These are phyloP conservation scores for Drosophila parvula DNA, from an alignment of 1,140 invertebrate species.

Conservation along the genomic window DNA sequence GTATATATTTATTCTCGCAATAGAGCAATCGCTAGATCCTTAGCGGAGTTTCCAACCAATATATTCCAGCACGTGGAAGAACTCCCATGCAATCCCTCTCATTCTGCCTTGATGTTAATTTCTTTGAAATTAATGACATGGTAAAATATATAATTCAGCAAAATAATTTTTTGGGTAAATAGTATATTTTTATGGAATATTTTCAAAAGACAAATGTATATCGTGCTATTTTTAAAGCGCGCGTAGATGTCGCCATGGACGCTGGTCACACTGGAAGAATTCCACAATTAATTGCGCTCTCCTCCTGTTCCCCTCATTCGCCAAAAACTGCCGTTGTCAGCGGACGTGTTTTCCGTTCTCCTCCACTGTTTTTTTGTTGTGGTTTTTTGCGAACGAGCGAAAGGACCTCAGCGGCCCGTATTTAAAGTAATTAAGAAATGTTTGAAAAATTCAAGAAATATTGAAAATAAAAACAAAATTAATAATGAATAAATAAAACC, in stretches of 20 bases:
- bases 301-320: not conserved
- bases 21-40: too few species aligned
- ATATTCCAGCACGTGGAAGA: too few species aligned
- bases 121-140: too few species aligned
- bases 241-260: not conserved
- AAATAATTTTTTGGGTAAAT: too few species aligned
- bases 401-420: slow-evolving; percentile 34
- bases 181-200: not conserved
- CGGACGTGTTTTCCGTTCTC: slow-evolving; percentile 6
- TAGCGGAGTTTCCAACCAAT: too few species aligned
- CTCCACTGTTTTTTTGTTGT: slow-evolving; percentile 23
- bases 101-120: too few species aligned
- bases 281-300: not conserved
- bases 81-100: too few species aligned
- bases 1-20: too few species aligned
- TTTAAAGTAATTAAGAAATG: slow-evolving; percentile 18
- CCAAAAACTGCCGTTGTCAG: not conserved
- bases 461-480: not conserved
- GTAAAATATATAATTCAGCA: too few species aligned
- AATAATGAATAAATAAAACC: too few species aligned
- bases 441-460: not conserved
- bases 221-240: not conserved
- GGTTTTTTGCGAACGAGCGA: slow-evolving; percentile 30
- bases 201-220: not conserved
- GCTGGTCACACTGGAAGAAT: not conserved